Base-by-base conservation (phyloP, 1,140 invertebrate species). In the Drosophila pallidifrons region DNA sequence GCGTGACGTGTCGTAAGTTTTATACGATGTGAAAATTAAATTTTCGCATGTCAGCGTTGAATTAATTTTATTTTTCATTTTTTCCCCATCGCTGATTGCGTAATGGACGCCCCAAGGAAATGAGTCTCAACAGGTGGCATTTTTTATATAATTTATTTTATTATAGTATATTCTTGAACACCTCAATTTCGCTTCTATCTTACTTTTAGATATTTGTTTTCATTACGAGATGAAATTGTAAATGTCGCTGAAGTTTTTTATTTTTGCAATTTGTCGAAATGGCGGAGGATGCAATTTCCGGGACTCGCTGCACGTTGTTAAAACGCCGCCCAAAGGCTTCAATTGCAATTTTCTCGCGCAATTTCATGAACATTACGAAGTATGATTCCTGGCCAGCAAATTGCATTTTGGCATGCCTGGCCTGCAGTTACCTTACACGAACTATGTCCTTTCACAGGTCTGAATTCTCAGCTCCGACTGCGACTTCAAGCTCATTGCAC, bases 21-120 rank as follows among this genome's bases (percentile, higher is more conserved):
- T 69, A 59, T 58, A 64, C 45, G 73, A 81, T 67, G 80, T 77
- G 83, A 72, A 88, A 88, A 88, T 83, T 83, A 83, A 88, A 83
- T 88, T 83, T 81, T 89, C 67, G 83, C 83, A 88, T 88, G 83
- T 81, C 85, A 83, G 64, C 64, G 38, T 52, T 51, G 51, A 83
- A 88, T 88, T 88, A 78, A 81, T 87, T 79, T 38, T 38, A 32
- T 49, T 64, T 32, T 61, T 15, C 47, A 25, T 63, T 71, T 30
- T 43, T 49, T 10, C 38, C 7, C 13, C 35, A 32, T 57, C 10
- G 32, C 35, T 20, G 4, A 41, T 20, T 38, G 54, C 35, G 13
- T 59, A 41, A 57, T 43, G 32, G 5, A 57, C 16, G 16, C 20
- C 20, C 35, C 35, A 15, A 10, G 30, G 28, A 20, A 47, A 49